Evolutionary conservation across 2,797 vertebrate genomes (phyloP).

Genomic region (Aselliscus stoliczkanus): DNA sequence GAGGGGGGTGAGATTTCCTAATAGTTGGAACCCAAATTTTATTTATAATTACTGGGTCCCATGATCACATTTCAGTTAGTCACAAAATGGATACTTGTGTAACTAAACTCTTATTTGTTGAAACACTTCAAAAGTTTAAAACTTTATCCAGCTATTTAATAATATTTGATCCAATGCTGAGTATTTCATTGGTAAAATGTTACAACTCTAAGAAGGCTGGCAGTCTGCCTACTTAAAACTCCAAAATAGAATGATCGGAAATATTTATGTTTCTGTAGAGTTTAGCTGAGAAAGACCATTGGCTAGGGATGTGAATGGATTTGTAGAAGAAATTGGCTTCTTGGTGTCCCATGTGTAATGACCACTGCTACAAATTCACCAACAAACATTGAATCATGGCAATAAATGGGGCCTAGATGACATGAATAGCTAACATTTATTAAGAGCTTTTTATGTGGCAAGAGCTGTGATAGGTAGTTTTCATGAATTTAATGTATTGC

Average conservation of each 20-base stretch:
- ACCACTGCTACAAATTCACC: neutral
- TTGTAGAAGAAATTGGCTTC: neutral
- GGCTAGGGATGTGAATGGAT: neutral
- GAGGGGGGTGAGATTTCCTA: neutral
- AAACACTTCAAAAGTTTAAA: neutral
- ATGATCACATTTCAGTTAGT: neutral
- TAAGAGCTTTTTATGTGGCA: neutral
- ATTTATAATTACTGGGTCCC: neutral
- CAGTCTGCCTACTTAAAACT: neutral
- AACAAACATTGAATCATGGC: neutral
- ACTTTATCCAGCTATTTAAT: neutral
- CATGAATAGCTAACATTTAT: neutral
- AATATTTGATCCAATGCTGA: neutral
- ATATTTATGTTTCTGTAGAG: neutral
- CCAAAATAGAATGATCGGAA: neutral
- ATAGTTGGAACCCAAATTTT: neutral
- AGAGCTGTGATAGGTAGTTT: neutral
- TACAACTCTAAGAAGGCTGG: neutral
- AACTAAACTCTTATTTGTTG: neutral
- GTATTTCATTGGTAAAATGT: neutral
- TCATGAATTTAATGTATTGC: neutral
- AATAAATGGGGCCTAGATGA: neutral
- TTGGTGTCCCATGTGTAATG: neutral
- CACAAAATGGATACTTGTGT: neutral
- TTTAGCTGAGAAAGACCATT: neutral